Percentiles rank a stretch among this genome's conserved stretches.
phyloP scores from a whole-genome alignment of 2,113 vertebrate genomes.

The Brienomyrus brachyistius region DNA sequence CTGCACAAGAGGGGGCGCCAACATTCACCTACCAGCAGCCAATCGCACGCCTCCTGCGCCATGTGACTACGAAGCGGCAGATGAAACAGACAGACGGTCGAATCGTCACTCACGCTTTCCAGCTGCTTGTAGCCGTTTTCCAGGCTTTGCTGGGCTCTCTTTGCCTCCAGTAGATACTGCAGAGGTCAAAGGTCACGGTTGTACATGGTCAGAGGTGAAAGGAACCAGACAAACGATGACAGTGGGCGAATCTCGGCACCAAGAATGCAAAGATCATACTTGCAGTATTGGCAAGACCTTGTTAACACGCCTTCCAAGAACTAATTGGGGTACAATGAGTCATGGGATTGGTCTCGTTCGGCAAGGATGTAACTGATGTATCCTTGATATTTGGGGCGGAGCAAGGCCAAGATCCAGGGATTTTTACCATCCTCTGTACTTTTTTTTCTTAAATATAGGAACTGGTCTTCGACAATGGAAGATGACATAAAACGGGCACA shows the following conservation, averaged over 20 bases:
- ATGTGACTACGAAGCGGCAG: not conserved
- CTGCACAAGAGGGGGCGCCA: slow-evolving; percentile 39
- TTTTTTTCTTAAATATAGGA: not conserved
- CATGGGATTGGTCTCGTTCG: not conserved
- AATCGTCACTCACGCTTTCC: slow-evolving; percentile 67
- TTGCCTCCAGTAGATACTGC: slow-evolving; percentile 77
- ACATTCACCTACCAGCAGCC: not conserved
- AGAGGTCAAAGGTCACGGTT: slow-evolving; percentile 14
- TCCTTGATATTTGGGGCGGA: not conserved
- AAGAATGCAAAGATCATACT: not conserved
- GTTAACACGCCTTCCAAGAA: not conserved
- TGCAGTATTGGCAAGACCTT: not conserved
- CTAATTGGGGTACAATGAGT: not conserved
- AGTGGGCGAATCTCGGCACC: not conserved
- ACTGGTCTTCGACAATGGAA: not conserved
- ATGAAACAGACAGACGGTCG: not conserved
- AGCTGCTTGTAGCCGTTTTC: slow-evolving; percentile 79
- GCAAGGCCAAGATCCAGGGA: not conserved
- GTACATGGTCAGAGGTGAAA: too few species aligned
- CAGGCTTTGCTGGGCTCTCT: slow-evolving; percentile 78
- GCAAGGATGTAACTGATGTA: not conserved
- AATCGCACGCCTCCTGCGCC: not conserved
- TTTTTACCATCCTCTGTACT: not conserved
- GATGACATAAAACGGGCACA: not conserved
- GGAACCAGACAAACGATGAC: not conserved